Percentiles rank a stretch among this genome's conserved stretches.
phyloP scores from a whole-genome alignment of 1,140 invertebrate genomes.

The Leptonema lineaticorne region DNA sequence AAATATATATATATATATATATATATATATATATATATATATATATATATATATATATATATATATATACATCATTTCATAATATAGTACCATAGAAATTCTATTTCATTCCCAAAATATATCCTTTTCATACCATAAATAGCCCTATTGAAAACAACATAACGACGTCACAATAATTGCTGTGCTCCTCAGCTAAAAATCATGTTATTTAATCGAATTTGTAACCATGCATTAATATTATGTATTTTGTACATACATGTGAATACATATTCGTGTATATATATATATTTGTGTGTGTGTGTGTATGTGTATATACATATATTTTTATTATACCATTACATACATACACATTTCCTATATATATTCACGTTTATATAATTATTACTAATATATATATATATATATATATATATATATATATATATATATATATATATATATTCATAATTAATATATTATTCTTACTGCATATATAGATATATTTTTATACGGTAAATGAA shows the following conservation, averaged over 20 bases:
- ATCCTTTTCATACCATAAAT: too few species aligned
- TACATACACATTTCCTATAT: not conserved
- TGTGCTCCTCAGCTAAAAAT: slow-evolving; percentile 6
- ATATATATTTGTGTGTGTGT: too few species aligned
- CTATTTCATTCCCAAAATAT: not conserved
- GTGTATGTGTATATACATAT: not conserved
- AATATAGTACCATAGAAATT: not conserved
- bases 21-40: not conserved
- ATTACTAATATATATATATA: too few species aligned
- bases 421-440: not conserved
- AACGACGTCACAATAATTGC: slow-evolving; percentile 4
- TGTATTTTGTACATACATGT: not conserved
- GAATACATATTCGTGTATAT: too few species aligned
- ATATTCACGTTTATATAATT: too few species aligned
- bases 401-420: too few species aligned
- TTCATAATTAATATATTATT: not conserved
- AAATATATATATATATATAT: not conserved
- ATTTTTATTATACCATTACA: not conserved
- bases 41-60: too few species aligned
- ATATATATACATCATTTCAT: slow-evolving; percentile 6
- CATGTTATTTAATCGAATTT: not conserved
- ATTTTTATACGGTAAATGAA: slow-evolving; percentile 1
- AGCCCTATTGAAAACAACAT: not conserved
- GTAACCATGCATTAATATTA: not conserved
- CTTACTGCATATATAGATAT: not conserved